Evolutionary conservation across 2,113 vertebrate genomes (phyloP), one percentile per base, ranked within the genome.

Genomic region (Tragelaphus imberbis): DNA sequence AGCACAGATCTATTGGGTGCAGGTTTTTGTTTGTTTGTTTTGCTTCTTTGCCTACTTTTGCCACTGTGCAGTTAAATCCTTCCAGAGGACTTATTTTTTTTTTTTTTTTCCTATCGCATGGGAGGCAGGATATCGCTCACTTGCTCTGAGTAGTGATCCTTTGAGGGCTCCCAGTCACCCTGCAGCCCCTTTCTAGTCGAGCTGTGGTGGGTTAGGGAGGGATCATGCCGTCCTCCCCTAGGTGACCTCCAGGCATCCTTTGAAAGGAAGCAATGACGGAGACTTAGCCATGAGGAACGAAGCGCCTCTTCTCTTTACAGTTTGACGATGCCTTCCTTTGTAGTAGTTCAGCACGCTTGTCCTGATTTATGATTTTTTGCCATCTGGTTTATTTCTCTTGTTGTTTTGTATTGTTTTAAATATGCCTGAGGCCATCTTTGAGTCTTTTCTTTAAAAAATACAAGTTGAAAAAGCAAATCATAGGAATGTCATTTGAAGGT

Each of bases 341-440:
- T 97, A 95, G 95, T 91, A 53, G 90, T 97, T 97, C 95, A 94
- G 90, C 91, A 55, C 0, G 27, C 92, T 96, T 95, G 59, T 92
- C 95, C 97, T 97, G 96, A 97, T 98, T 98, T 98, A 97, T 96
- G 96, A 56, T 90, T 92, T 97, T 81, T 97, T 97, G 94, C 98
- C 97, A 97, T 98, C 98, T 98, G 98, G 95, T 97, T 98, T 97
- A 97, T 98, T 98, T 98, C 95, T 98, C 93, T 96, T 97, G 55
- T 98, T 97, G 88, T 97, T 98, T 98, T 97, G 86, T 97, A 97
- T 97, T 98, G 95, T 98, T 95, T 98, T 94, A 97, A 97, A 94
- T 97, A 91, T 85, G 95, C 97, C 95, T 0, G 55, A 96, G 96
- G 96, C 96, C 93, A 97, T 97, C 93, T 97, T 95, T 56, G 71